Evolutionary conservation across 1,140 invertebrate species (phyloP), one percentile per base, ranked within the genome.

Genomic region (Triops longicaudatus): DNA sequence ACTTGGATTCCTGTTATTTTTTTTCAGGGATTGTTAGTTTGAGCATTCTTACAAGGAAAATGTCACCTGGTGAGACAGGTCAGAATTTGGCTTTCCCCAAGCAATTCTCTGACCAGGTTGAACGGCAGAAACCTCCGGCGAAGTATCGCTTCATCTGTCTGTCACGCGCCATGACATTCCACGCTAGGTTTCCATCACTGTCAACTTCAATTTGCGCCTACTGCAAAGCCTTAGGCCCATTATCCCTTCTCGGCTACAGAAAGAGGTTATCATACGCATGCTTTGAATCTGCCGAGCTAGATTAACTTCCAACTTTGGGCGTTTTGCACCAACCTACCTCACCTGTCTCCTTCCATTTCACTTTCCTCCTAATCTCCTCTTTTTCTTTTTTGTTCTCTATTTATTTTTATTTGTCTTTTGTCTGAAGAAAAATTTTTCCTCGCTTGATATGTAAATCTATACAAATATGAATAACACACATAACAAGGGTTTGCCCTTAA

Each of bases 241-340:
- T 10, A 17, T 63, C 5, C 31, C 31, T 7, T 37, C 31, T 37
- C 7, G 2, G 2, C 31, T 37, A 37, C 31, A 37, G 7, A 37
- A 37, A 37, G 31, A 37, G 31, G 31, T 37, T 63, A 63, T 63
- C 50, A 63, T 14, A 63, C 50, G 50, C 50, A 63, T 22, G 50
- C 50, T 63, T 63, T 63, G 50, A 63, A 63, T 63, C 50, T 63
- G 50, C 50, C 50, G 50, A 63, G 50, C 50, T 22, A 63, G 50
- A 63, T 63, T 22, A 63, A 63, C 14, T n/a, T 17, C 50, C 50
- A 63, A 63, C 6, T n/a, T 17, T 1, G 50, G 50, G 31, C 31
- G n/a, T n/a, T n/a, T n/a, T 37, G 31, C 31, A 7, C 31, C 31
- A 37, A 37, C 31, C 31, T 37, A 37, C 31, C 31, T 7, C 31